Base-by-base conservation (phyloP, 2,797 vertebrate genomes). In the Clamator glandarius region DNA sequence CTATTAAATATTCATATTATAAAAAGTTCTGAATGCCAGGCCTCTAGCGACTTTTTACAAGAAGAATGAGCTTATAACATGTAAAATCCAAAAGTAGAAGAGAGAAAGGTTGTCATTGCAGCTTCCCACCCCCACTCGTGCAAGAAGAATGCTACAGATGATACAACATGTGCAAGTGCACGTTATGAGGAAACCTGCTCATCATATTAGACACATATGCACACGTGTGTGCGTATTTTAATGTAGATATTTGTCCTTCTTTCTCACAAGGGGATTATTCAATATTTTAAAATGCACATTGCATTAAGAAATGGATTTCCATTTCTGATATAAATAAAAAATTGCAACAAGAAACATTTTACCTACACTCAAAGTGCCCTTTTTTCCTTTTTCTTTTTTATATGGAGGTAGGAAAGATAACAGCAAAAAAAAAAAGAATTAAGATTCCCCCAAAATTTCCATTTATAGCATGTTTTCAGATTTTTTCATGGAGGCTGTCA, bases 1-100 rank as follows among this genome's bases (percentile, higher is more conserved):
- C 41, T 39, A 62, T 92, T 86, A 93, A 90, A 82, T 81, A 94
- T 83, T 86, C 19, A 20, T 58, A 23, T 17, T 31, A 52, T 31
- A 72, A 88, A 92, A 77, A 9, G 24, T 58, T 84, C 77, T 55
- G 11, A 50, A 46, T 39, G n/a, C 19, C 36, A 64, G 69, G 42
- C 35, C 31, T 87, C 78, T 15, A 50, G 55, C n/a, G 70, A 8
- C 51, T 91, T 90, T 89, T 33, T 70, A 16, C 16, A 89, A 89
- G 44, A 83, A 76, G 23, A 79, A 94, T n/a, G n/a, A 80, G 39
- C 35, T 62, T 84, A 12, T 29, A 44, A 86, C 5, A 82, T 44
- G 21, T 41, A 68, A 87, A 95, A 81, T 35, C 44, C 68, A 46
- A 9, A 50, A 70, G 76, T 1, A 54, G 42, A 52, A 87, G 89